A percentile compares a stretch with the other conserved stretches of the same genome.
Conservation (phyloP, 1,140 invertebrate species). For the Zaprionus lachaisei region DNA sequence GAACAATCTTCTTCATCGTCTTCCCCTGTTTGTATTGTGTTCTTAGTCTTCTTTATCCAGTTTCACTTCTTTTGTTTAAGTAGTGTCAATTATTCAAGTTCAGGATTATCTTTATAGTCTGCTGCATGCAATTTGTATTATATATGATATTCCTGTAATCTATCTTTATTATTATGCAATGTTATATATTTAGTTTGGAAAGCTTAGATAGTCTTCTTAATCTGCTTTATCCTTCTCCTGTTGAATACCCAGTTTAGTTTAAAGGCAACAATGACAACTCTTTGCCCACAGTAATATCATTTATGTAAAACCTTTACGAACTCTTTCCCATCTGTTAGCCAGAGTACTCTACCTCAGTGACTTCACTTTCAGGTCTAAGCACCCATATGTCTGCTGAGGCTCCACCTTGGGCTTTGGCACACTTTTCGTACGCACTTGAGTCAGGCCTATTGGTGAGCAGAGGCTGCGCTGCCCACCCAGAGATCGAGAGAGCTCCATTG, state of each 20-base stretch:
- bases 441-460: slow-evolving; percentile 35
- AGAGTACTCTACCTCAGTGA: neutral
- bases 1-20: too few species aligned
- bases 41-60: too few species aligned
- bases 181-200: too few species aligned
- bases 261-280: neutral
- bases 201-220: too few species aligned
- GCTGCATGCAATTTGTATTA: too few species aligned
- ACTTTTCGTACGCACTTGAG: slow-evolving; percentile 67
- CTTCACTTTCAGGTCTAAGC: slow-evolving; percentile 61
- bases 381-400: neutral
- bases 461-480: slow-evolving; percentile 46
- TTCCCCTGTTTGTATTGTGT: too few species aligned
- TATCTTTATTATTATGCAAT: too few species aligned
- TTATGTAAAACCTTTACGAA: neutral
- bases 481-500: slow-evolving; percentile 60
- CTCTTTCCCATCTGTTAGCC: neutral
- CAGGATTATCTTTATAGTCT: too few species aligned
- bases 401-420: slow-evolving; percentile 62
- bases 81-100: too few species aligned
- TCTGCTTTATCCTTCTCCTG: too few species aligned
- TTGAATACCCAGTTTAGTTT: neutral
- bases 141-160: too few species aligned
- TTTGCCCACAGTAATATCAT: neutral
- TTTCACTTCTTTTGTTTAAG: too few species aligned